Percentiles rank a stretch among this genome's conserved stretches.
phyloP scores from a whole-genome alignment of 2,888 invertebrate genomes.

The Chironomus riparius region DNA sequence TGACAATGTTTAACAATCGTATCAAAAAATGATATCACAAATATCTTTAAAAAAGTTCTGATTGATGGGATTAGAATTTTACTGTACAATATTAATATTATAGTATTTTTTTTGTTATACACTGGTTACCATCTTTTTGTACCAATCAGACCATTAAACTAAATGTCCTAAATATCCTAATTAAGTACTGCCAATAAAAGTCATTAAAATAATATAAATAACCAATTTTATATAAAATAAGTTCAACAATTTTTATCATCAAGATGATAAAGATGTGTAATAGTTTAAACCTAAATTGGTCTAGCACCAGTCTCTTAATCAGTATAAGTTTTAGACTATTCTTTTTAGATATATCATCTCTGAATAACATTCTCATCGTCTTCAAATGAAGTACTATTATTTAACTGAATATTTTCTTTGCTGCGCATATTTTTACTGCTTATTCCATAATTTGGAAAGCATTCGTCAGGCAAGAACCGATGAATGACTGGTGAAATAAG shows the following conservation, averaged over 20 bases:
- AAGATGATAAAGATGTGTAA: neutral
- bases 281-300: neutral
- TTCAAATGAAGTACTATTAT: neutral
- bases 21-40: too few species aligned
- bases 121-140: too few species aligned
- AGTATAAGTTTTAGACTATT: neutral
- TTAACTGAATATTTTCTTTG: slow-evolving; percentile 4
- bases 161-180: too few species aligned
- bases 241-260: neutral
- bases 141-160: too few species aligned
- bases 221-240: too few species aligned
- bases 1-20: too few species aligned
- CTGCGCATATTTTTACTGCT: slow-evolving; percentile 1
- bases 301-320: neutral
- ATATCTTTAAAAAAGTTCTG: too few species aligned
- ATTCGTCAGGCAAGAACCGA: slow-evolving; percentile 11
- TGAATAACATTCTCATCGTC: neutral
- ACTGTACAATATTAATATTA: too few species aligned
- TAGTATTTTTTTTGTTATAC: too few species aligned
- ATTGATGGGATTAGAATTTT: too few species aligned
- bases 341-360: neutral
- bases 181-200: too few species aligned
- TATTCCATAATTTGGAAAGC: slow-evolving; percentile 15
- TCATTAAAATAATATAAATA: too few species aligned
- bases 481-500: slow-evolving; percentile 53